Conservation (phyloP, 2,888 invertebrate genomes). For the Parasteatoda lunata region DNA sequence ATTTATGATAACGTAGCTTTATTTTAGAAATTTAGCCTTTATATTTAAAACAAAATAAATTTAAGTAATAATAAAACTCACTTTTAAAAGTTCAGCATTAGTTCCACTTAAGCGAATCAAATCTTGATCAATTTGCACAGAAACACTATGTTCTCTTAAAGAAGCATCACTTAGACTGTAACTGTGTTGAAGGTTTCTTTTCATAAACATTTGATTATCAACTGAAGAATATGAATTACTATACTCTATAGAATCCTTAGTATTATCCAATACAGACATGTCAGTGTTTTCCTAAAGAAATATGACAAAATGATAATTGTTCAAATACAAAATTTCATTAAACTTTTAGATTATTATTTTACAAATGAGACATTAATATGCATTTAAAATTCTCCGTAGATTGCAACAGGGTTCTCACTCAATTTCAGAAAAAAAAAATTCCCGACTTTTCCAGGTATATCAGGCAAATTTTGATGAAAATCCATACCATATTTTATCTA, state of each 20-base stretch:
- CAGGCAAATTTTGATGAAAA: too few relatives aligned
- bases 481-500: too few relatives aligned
- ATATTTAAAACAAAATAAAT: too few relatives aligned
- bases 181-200: conserved; percentile 68
- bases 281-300: conserved; percentile 38
- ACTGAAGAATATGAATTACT: conserved; percentile 15
- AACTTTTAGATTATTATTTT: too few relatives aligned
- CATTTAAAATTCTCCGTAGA: too few relatives aligned
- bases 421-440: too few relatives aligned
- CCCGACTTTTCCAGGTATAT: too few relatives aligned
- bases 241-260: conserved; percentile 21
- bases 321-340: too few relatives aligned
- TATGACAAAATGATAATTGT: background rate
- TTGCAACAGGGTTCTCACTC: too few relatives aligned
- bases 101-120: conserved; percentile 89
- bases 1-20: too few relatives aligned
- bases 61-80: conserved; percentile 74
- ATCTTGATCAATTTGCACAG: conserved; percentile 85
- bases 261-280: conserved; percentile 16
- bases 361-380: too few relatives aligned
- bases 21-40: background rate
- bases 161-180: conserved; percentile 71
- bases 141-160: conserved; percentile 85
- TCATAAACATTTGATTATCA: conserved; percentile 46
- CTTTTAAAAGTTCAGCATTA: conserved; percentile 88